phyloP scores from a whole-genome alignment of 1,140 invertebrate genomes.

The Oryctes rhinoceros region DNA sequence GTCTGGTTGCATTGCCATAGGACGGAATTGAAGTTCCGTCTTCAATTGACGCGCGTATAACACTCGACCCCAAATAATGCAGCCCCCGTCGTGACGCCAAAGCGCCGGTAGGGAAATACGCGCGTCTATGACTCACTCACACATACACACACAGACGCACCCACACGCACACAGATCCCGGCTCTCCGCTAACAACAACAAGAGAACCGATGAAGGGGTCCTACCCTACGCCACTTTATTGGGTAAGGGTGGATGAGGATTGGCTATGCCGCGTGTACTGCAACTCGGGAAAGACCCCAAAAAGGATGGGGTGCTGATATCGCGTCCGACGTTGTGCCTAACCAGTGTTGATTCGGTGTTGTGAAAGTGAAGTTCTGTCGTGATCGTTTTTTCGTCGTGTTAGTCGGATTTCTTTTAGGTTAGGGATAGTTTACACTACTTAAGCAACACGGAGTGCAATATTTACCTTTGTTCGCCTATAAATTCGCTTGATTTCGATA shows the following conservation, averaged over 20 bases:
- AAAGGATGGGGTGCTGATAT: conserved; percentile 53
- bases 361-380: conserved; percentile 59
- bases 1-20: not conserved
- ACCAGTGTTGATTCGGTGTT: conserved; percentile 61
- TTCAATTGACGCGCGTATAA: not conserved
- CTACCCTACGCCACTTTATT: conserved; percentile 60
- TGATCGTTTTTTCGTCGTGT: conserved; percentile 55
- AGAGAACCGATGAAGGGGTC: conserved; percentile 49
- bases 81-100: not conserved
- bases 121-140: conserved; percentile 7
- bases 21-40: not conserved
- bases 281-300: conserved; percentile 54
- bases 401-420: conserved; percentile 42
- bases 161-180: not conserved
- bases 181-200: not conserved
- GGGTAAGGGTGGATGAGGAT: conserved; percentile 60
- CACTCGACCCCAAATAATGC: not conserved
- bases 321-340: conserved; percentile 41
- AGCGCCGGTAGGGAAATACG: not conserved
- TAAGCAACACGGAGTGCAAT: conserved; percentile 1
- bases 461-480: not conserved
- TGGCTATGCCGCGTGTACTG: conserved; percentile 55
- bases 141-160: no score
- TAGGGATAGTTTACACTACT: not conserved
- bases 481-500: not conserved